Evolutionary conservation across 2,888 invertebrate genomes (phyloP).

Genomic region (Pyrochroa serraticornis): DNA sequence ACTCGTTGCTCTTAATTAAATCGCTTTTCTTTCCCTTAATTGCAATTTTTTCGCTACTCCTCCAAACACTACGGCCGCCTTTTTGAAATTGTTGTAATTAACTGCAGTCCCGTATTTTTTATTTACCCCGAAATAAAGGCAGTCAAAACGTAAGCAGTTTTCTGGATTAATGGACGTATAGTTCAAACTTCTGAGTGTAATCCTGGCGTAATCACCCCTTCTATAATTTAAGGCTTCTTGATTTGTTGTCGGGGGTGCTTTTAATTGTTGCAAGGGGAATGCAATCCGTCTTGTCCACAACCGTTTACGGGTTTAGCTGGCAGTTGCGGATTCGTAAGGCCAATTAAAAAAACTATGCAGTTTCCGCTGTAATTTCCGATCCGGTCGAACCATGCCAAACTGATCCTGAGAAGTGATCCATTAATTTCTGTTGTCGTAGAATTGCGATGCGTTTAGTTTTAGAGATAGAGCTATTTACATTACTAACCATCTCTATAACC

Average conservation of each 20-base stretch:
- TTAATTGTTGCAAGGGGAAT: constrained; percentile 2
- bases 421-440: constrained; percentile 6
- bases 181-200: constrained; percentile 3
- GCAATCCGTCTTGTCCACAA: not conserved
- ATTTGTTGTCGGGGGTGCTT: constrained; percentile 1
- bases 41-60: too few species aligned
- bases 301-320: too few species aligned
- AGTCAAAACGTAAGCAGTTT: not conserved
- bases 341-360: too few species aligned
- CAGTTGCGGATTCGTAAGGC: too few species aligned
- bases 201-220: constrained; percentile 3
- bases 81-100: too few species aligned
- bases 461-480: constrained; percentile 7
- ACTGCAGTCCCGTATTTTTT: not conserved
- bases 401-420: constrained; percentile 7
- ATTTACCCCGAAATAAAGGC: not conserved
- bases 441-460: not conserved
- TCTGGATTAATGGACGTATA: not conserved
- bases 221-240: constrained; percentile 8
- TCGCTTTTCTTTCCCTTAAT: too few species aligned
- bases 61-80: too few species aligned
- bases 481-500: not conserved
- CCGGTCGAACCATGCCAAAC: not conserved
- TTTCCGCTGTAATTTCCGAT: not conserved
- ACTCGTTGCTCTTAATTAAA: too few species aligned